Percentiles rank a stretch among this genome's conserved stretches.
Evolutionary conservation across 2,113 vertebrate genomes (phyloP).

Genomic region (Pristiophorus japonicus): DNA sequence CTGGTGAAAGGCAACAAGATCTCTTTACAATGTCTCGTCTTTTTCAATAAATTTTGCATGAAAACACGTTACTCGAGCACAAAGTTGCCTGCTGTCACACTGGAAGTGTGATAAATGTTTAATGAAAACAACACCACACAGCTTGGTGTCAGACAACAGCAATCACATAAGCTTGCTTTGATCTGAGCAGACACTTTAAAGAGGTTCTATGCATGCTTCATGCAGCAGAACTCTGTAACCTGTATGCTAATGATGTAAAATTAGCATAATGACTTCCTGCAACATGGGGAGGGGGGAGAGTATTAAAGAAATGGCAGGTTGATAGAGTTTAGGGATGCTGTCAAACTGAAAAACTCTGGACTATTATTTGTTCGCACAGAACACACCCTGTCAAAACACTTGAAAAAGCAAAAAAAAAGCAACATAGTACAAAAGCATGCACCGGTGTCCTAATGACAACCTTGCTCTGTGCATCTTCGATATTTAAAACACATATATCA

Average conservation of each 20-base stretch:
- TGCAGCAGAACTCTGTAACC: constrained; percentile 66
- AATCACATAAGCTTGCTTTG: constrained; percentile 73
- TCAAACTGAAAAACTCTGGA: constrained; percentile 46
- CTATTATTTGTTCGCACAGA: constrained; percentile 44
- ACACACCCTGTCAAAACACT: constrained; percentile 45
- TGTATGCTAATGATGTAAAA: constrained; percentile 71
- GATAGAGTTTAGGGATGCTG: constrained; percentile 50
- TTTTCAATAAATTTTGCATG: constrained; percentile 97
- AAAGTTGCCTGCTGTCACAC: constrained; percentile 87
- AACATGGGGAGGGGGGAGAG: constrained; percentile 47
- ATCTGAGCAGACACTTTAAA: constrained; percentile 75
- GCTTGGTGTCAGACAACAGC: constrained; percentile 80
- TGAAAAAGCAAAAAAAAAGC: constrained; percentile 40
- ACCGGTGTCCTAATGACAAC: neutral
- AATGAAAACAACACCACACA: constrained; percentile 93
- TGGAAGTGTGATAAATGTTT: constrained; percentile 94
- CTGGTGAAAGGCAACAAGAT: constrained; percentile 77
- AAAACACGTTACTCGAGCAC: constrained; percentile 76
- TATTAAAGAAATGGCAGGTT: constrained; percentile 49
- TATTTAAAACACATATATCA: neutral
- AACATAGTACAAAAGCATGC: neutral
- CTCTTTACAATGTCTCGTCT: constrained; percentile 71
- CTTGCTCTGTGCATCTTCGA: neutral
- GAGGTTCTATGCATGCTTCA: constrained; percentile 56
- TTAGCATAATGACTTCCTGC: constrained; percentile 65